Conservation (phyloP, 2,797 vertebrate species). For the Naso thynnoides region DNA sequence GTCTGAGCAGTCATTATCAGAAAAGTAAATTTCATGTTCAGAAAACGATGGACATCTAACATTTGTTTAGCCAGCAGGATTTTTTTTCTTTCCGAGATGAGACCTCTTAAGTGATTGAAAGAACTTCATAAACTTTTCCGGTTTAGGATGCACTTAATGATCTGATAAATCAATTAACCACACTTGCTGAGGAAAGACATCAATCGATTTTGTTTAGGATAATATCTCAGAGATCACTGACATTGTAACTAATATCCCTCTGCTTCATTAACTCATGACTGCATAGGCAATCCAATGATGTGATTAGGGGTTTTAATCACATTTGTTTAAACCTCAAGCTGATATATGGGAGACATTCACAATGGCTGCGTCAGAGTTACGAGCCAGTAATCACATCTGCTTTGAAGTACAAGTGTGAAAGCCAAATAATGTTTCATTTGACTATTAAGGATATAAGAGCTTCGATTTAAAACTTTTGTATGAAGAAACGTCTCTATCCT, state of each 20-base stretch:
- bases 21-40: conserved; percentile 35
- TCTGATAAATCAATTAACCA: conserved; percentile 37
- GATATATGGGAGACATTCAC: conserved; percentile 41
- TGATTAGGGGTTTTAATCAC: conserved; percentile 71
- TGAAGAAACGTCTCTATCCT: too few species aligned
- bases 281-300: conserved; percentile 59
- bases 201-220: conserved; percentile 55
- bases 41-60: not conserved
- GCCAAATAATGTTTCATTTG: not conserved
- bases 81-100: not conserved
- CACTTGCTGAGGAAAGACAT: conserved; percentile 25
- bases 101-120: not conserved
- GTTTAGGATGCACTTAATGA: conserved; percentile 41
- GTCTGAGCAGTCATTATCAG: conserved; percentile 85
- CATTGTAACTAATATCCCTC: conserved; percentile 54
- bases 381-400: conserved; percentile 12
- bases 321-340: conserved; percentile 58
- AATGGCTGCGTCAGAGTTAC: conserved; percentile 28
- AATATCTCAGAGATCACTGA: conserved; percentile 60
- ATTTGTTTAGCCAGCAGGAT: not conserved
- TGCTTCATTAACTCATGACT: conserved; percentile 71
- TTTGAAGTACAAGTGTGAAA: not conserved
- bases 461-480: not conserved
- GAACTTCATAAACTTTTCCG: conserved; percentile 20
- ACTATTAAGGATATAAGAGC: not conserved